phyloP scores from a whole-genome alignment of 1,140 invertebrate genomes.

The Chrysoperla carnea region DNA sequence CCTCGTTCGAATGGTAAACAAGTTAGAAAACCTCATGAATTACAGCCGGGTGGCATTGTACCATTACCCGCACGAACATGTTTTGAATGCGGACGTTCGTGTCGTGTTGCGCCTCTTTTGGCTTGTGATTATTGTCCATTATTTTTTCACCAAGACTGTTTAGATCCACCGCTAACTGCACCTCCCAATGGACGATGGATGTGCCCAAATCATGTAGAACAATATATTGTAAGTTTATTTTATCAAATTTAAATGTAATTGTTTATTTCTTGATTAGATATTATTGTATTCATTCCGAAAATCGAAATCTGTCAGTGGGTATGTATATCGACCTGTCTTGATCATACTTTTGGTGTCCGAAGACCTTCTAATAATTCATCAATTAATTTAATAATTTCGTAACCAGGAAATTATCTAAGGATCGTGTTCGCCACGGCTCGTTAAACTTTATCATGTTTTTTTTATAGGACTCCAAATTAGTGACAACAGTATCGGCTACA shows the following conservation, averaged over 20 bases:
- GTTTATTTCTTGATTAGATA: not conserved
- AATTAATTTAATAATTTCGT: no score
- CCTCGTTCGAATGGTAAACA: not conserved
- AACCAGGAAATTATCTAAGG: no score
- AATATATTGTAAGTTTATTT: slow-evolving; percentile 48
- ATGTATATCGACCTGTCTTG: no score
- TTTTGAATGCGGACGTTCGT: slow-evolving; percentile 67
- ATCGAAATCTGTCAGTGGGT: no score
- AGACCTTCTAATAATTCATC: no score
- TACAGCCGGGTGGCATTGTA: slow-evolving; percentile 59
- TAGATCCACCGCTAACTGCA: slow-evolving; percentile 78
- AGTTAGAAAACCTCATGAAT: slow-evolving; percentile 32
- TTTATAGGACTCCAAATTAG: slow-evolving; percentile 57
- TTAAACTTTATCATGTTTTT: not conserved
- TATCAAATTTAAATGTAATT: not conserved
- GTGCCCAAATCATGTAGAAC: slow-evolving; percentile 92
- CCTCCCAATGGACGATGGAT: slow-evolving; percentile 83
- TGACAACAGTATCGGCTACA: slow-evolving; percentile 60
- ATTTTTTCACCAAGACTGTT: slow-evolving; percentile 82
- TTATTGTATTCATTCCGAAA: not conserved
- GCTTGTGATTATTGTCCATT: slow-evolving; percentile 88
- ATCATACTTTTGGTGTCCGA: no score
- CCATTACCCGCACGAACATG: slow-evolving; percentile 68
- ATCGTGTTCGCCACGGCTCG: no score
- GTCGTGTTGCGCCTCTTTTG: slow-evolving; percentile 62